These are phyloP conservation scores for Gymnosoma rotundatum DNA, from an alignment of 2,888 invertebrate species.

Conservation along the genomic window DNA sequence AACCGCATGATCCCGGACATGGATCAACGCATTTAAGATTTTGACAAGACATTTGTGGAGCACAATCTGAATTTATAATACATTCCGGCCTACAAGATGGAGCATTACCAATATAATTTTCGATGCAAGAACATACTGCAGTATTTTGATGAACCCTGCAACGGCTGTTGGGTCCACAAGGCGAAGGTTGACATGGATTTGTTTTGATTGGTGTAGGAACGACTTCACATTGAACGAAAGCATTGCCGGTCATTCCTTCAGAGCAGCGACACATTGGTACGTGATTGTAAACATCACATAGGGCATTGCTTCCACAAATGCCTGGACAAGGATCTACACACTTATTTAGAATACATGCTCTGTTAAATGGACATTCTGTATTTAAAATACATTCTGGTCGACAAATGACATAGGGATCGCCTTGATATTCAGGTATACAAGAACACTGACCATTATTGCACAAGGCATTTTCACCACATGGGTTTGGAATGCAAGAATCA, in stretches of 20 bases:
- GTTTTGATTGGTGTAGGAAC: constrained; percentile 78
- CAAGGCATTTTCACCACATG: constrained; percentile 88
- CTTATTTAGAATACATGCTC: constrained; percentile 88
- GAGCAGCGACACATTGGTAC: constrained; percentile 90
- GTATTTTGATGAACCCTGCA: constrained; percentile 84
- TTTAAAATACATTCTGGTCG: constrained; percentile 91
- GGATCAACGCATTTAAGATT: constrained; percentile 92
- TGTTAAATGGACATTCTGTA: constrained; percentile 87
- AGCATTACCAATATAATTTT: constrained; percentile 88
- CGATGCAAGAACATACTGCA: constrained; percentile 89
- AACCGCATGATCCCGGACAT: constrained; percentile 90
- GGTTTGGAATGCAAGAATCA: constrained; percentile 85
- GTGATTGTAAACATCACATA: constrained; percentile 90
- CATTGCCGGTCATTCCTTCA: constrained; percentile 88
- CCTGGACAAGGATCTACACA: constrained; percentile 91
- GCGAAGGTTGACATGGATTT: constrained; percentile 88
- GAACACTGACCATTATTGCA: constrained; percentile 87
- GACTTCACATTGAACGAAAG: constrained; percentile 84
- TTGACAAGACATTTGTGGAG: constrained; percentile 88
- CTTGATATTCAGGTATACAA: constrained; percentile 87
- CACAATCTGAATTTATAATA: constrained; percentile 89
- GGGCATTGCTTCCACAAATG: constrained; percentile 89
- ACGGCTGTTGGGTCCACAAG: constrained; percentile 90
- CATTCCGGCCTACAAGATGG: constrained; percentile 91
- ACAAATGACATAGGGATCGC: constrained; percentile 89